Percentiles rank a stretch among this genome's conserved stretches.
phyloP scores from a whole-genome alignment of 2,797 vertebrate species.

The Lepus townsendii region DNA sequence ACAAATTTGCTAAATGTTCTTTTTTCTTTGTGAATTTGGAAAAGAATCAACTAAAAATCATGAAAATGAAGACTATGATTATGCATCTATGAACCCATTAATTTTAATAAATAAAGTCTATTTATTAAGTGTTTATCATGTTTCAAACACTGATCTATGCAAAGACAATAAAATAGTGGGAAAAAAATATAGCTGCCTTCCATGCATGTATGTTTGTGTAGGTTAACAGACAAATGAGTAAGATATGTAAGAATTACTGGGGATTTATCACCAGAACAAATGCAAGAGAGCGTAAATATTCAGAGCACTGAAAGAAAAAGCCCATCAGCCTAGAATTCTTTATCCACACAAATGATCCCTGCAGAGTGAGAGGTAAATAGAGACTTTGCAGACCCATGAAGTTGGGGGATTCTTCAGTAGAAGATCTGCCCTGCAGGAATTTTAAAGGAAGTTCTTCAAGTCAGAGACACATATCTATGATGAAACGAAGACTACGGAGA shows the following conservation, averaged over 20 bases:
- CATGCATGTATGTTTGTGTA: not conserved
- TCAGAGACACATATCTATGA: not conserved
- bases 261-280: not conserved
- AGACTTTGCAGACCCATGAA: not conserved
- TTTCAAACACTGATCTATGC: not conserved
- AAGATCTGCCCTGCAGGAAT: not conserved
- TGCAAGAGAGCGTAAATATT: not conserved
- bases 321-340: not conserved
- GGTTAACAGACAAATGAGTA: not conserved
- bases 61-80: not conserved
- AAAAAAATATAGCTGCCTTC: not conserved
- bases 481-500: not conserved
- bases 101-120: not conserved
- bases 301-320: not conserved
- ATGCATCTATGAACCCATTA: not conserved
- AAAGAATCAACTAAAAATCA: not conserved
- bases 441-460: not conserved
- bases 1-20: constrained; percentile 77
- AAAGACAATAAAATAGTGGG: not conserved
- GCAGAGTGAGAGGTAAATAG: not conserved
- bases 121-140: not conserved
- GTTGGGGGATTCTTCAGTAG: not conserved
- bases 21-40: constrained; percentile 47
- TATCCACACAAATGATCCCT: not conserved
- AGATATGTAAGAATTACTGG: not conserved